phyloP scores from a whole-genome alignment of 2,113 vertebrate species.

The Oncorhynchus clarkii region DNA sequence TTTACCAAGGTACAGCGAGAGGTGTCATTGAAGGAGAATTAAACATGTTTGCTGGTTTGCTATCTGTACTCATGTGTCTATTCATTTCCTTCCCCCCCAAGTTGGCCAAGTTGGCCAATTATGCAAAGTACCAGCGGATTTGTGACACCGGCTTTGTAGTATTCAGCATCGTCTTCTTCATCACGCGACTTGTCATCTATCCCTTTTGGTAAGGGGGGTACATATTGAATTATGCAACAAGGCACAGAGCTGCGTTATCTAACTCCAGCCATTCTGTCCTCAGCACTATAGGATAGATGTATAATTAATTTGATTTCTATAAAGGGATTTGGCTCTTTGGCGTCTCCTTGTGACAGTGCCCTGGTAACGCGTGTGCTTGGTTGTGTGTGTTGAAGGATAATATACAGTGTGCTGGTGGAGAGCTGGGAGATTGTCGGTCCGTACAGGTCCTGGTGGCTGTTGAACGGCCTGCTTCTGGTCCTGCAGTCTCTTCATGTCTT shows the following conservation, averaged over 20 bases:
- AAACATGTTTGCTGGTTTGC: neutral
- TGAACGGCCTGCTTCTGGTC: conserved; percentile 84
- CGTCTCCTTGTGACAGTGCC: neutral
- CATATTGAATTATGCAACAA: neutral
- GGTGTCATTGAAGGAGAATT: neutral
- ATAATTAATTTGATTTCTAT: neutral
- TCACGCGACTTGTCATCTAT: conserved; percentile 84
- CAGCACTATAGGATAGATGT: neutral
- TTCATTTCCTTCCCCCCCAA: conserved; percentile 56
- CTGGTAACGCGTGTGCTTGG: conserved; percentile 20
- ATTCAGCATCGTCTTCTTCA: conserved; percentile 87
- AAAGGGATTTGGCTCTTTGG: neutral
- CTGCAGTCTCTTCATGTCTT: conserved; percentile 85
- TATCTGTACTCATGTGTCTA: neutral
- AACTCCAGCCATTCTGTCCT: neutral
- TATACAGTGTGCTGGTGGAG: conserved; percentile 80
- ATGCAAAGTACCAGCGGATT: conserved; percentile 91
- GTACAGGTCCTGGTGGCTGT: conserved; percentile 89
- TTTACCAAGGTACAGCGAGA: neutral
- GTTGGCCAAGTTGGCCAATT: conserved; percentile 96
- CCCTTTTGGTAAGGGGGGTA: conserved; percentile 86
- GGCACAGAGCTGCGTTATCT: neutral
- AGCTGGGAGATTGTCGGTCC: conserved; percentile 91
- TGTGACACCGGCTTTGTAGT: conserved; percentile 88
- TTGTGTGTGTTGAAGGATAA: conserved; percentile 48